Conservation (phyloP, 1,140 invertebrate genomes). For the Panagrolaimus sp. region DNA sequence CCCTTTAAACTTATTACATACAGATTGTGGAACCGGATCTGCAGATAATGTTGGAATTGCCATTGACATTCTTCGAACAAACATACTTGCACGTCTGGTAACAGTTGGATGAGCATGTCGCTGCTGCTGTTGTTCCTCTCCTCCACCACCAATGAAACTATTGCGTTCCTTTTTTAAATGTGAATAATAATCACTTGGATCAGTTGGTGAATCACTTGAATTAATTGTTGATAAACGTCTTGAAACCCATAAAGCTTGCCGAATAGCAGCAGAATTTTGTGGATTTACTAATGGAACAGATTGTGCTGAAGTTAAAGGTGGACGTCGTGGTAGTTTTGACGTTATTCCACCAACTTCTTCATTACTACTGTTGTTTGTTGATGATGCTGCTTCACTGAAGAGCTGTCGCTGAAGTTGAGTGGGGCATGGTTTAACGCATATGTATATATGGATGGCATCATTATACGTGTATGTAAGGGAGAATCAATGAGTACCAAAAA, state of each 20-base stretch:
- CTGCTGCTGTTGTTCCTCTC: background rate
- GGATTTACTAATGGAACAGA: background rate
- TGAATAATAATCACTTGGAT: constrained; percentile 3
- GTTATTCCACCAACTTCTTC: background rate
- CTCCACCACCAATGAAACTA: background rate
- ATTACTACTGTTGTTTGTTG: constrained; percentile 1
- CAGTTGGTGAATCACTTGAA: background rate
- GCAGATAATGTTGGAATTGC: constrained; percentile 45
- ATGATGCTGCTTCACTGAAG: background rate
- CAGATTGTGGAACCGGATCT: constrained; percentile 41
- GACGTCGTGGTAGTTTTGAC: background rate
- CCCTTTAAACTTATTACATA: constrained; percentile 11
- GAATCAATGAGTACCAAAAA: too few relatives aligned
- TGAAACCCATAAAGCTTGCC: constrained; percentile 10
- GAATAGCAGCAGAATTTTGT: background rate
- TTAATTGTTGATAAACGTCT: background rate
- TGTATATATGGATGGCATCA: too few relatives aligned
- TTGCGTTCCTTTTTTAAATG: background rate
- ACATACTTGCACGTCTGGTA: constrained; percentile 36
- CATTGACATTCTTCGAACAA: constrained; percentile 47
- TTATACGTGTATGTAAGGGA: too few relatives aligned
- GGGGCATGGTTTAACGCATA: background rate
- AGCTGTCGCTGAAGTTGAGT: constrained; percentile 13
- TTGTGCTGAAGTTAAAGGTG: background rate
- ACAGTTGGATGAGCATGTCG: constrained; percentile 16